Conservation (phyloP, 2,113 vertebrate genomes). For the Hypocryptadius cinnamomeus region DNA sequence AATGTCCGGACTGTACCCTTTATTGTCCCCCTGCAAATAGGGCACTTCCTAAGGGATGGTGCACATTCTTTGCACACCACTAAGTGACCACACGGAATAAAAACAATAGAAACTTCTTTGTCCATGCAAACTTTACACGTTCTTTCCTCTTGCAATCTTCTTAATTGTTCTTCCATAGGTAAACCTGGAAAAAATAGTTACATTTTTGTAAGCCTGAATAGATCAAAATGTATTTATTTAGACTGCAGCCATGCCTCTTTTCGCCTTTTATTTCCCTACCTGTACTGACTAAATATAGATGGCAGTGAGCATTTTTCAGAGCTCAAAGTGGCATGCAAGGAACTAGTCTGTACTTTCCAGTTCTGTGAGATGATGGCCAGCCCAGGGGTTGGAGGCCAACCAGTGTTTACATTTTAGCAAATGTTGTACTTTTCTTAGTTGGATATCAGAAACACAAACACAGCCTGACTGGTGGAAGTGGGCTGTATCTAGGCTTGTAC, state of each 20-base stretch:
- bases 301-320: not conserved
- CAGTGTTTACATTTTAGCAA: not conserved
- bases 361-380: not conserved
- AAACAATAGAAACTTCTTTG: constrained; percentile 81
- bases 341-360: not conserved
- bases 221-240: not conserved
- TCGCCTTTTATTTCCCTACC: not conserved
- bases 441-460: not conserved
- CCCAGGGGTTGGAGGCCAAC: not conserved
- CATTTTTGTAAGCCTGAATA: not conserved
- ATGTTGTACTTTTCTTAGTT: not conserved
- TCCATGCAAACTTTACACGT: constrained; percentile 88
- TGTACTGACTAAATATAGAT: not conserved
- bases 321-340: not conserved
- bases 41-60: constrained; percentile 79
- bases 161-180: constrained; percentile 79
- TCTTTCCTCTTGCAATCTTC: constrained; percentile 79
- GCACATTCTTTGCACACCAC: constrained; percentile 84
- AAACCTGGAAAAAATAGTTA: constrained; percentile 60
- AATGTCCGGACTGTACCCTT: constrained; percentile 83
- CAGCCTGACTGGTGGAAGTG: not conserved
- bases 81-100: constrained; percentile 83
- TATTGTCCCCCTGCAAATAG: constrained; percentile 80
- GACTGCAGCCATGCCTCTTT: not conserved
- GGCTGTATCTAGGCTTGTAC: not conserved